Conservation (phyloP, 2,113 vertebrate genomes). For the Alethe diademata region DNA sequence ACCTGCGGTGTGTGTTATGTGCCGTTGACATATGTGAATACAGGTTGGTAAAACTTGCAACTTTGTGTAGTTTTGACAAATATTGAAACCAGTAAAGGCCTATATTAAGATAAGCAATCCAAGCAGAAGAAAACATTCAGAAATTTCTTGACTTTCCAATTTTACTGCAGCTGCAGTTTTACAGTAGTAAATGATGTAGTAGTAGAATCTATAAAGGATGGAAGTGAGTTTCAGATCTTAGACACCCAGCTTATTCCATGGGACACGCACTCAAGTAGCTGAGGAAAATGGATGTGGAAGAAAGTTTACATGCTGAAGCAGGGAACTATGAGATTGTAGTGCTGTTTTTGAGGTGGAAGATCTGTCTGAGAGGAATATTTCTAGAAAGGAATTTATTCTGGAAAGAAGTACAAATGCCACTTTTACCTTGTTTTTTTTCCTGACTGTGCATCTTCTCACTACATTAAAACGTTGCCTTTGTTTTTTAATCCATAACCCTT, state of each 20-base stretch:
- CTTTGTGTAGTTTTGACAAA: background rate
- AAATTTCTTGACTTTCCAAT: background rate
- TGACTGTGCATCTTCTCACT: slow-evolving; percentile 3
- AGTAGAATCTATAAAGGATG: background rate
- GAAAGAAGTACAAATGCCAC: background rate
- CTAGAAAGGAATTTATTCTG: background rate
- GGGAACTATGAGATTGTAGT: background rate
- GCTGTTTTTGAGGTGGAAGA: background rate
- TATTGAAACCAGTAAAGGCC: background rate
- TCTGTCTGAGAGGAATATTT: background rate
- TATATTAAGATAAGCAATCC: background rate
- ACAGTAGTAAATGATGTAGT: background rate
- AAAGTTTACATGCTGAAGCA: background rate
- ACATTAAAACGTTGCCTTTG: slow-evolving; percentile 13
- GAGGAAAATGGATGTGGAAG: background rate
- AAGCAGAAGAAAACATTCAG: background rate
- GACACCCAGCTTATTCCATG: background rate
- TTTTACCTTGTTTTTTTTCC: background rate
- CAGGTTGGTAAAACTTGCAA: background rate
- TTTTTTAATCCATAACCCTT: slow-evolving; percentile 41
- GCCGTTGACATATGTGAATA: background rate
- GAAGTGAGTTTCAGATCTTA: background rate
- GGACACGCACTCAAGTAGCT: accelerated
- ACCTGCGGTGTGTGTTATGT: background rate
- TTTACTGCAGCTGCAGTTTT: background rate